phyloP scores from a whole-genome alignment of 2,888 invertebrate genomes.

The Parapristionchus giblindavisi region DNA sequence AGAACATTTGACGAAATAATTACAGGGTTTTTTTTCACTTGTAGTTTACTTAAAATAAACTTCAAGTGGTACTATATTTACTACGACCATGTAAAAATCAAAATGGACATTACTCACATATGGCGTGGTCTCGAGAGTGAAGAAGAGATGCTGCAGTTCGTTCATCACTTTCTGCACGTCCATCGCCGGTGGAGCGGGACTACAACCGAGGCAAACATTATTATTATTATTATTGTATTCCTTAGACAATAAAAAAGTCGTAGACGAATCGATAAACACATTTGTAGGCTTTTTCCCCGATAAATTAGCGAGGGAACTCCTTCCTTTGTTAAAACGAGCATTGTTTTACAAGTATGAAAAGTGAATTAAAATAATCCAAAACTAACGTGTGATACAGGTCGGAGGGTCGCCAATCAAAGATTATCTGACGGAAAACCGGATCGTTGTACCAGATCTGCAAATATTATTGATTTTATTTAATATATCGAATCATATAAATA shows the following conservation, averaged over 20 bases:
- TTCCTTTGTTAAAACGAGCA: no score
- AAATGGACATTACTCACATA: conserved; percentile 57
- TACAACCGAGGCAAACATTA: conserved; percentile 8
- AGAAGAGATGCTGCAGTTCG: conserved; percentile 62
- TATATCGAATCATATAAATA: not conserved
- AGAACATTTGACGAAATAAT: no score
- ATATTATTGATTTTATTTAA: not conserved
- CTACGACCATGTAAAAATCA: no score
- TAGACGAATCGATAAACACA: not conserved
- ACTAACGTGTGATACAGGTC: conserved; percentile 46
- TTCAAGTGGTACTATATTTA: no score
- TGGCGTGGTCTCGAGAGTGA: conserved; percentile 61
- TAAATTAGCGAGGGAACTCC: no score
- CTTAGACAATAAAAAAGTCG: not conserved
- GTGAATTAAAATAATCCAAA: not conserved
- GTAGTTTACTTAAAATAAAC: no score
- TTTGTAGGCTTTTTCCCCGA: not conserved
- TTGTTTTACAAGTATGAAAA: not conserved
- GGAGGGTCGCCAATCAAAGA: conserved; percentile 62
- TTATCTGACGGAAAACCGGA: conserved; percentile 63
- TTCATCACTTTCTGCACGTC: conserved; percentile 63
- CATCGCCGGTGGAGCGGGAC: conserved; percentile 52
- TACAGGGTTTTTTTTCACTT: no score
- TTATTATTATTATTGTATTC: not conserved
- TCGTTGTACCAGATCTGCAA: conserved; percentile 67